Evolutionary conservation across 2,888 invertebrate species (phyloP).

Genomic region (Trissolcus brochymenae): DNA sequence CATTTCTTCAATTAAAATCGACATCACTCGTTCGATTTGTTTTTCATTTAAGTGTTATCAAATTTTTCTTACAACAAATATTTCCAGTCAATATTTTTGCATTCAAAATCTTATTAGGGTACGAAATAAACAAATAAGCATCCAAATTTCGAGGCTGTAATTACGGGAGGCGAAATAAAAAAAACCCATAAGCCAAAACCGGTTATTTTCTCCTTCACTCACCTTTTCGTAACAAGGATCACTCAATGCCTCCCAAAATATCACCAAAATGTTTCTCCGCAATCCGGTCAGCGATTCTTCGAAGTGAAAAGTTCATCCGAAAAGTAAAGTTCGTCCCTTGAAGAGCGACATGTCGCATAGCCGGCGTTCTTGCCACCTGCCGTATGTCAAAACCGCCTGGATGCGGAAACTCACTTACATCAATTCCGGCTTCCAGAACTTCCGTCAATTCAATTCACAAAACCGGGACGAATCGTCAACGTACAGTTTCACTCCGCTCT

Average conservation of each 20-base stretch:
- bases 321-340: constrained; percentile 11
- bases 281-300: neutral
- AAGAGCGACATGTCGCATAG: constrained; percentile 27
- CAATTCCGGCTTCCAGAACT: constrained; percentile 7
- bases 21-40: no score
- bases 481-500: no score
- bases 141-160: no score
- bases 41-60: no score
- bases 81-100: no score
- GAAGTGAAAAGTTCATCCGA: constrained; percentile 9
- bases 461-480: no score
- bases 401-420: constrained; percentile 10
- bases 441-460: constrained; percentile 10
- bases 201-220: constrained; percentile 1
- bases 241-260: constrained; percentile 2
- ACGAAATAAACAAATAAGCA: no score
- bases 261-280: neutral
- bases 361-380: constrained; percentile 38
- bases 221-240: constrained; percentile 3
- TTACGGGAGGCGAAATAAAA: no score
- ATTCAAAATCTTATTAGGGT: no score
- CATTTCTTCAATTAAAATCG: no score
- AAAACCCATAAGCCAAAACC: no score
- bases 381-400: constrained; percentile 32
- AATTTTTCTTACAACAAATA: no score